Conservation (phyloP, 2,113 vertebrate genomes). For the Cebus imitator region DNA sequence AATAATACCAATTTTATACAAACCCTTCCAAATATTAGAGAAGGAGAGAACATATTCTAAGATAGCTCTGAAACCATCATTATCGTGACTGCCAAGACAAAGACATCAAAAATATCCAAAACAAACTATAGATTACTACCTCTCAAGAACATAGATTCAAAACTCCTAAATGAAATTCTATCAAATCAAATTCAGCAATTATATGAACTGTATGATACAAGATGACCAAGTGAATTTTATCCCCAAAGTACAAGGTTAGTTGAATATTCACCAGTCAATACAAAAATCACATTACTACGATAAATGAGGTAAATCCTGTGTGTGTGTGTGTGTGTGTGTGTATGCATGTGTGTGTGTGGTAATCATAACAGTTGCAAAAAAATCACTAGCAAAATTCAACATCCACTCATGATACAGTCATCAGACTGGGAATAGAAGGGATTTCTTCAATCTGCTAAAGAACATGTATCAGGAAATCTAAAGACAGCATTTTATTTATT, state of each 20-base stretch:
- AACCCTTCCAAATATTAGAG: background rate
- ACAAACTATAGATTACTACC: background rate
- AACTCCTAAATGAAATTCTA: background rate
- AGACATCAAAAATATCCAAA: background rate
- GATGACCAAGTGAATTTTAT: background rate
- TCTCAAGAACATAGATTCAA: background rate
- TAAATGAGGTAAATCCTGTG: background rate
- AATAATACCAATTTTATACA: background rate
- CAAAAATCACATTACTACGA: background rate
- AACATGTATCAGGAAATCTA: background rate
- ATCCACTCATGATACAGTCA: background rate
- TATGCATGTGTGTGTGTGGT: background rate
- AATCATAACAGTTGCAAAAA: background rate
- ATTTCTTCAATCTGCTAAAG: background rate
- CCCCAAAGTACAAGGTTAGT: background rate
- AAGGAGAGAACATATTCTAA: background rate
- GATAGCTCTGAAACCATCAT: background rate
- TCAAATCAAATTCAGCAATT: background rate
- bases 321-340: background rate
- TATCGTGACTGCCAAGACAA: background rate
- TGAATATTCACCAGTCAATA: background rate
- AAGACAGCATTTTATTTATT: background rate
- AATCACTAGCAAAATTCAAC: background rate
- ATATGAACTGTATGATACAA: background rate
- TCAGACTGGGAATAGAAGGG: background rate